Evolutionary conservation across 2,797 vertebrate species (phyloP).

Genomic region (Gymnoscopelus braueri): DNA sequence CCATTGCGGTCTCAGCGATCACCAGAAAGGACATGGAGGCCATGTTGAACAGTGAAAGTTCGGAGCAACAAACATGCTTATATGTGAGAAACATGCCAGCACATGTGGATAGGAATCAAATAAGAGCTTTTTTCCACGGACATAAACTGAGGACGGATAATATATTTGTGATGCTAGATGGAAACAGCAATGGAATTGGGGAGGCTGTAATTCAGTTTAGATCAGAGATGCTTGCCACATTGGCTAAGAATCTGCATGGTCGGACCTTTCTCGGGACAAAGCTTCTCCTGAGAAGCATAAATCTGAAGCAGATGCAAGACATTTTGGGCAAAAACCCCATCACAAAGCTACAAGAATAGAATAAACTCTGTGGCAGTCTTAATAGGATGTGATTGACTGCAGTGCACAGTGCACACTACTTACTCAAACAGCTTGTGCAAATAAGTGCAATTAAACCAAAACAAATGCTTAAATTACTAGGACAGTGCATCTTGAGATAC

Average conservation of each 20-base stretch:
- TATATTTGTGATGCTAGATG: slow-evolving; percentile 83
- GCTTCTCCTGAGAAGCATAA: slow-evolving; percentile 86
- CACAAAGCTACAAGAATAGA: neutral
- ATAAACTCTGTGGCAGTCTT: neutral
- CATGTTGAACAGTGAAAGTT: slow-evolving; percentile 57
- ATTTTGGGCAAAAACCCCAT: slow-evolving; percentile 43
- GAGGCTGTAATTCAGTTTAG: slow-evolving; percentile 88
- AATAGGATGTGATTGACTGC: neutral
- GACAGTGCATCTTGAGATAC: neutral
- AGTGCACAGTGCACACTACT: neutral
- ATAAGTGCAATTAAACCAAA: too few relatives aligned
- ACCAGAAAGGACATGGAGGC: slow-evolving; percentile 82
- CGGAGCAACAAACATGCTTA: slow-evolving; percentile 42
- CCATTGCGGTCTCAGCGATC: slow-evolving; percentile 84
- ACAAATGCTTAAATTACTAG: too few relatives aligned
- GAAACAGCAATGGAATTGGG: slow-evolving; percentile 82
- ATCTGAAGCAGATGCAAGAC: slow-evolving; percentile 82
- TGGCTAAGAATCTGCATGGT: slow-evolving; percentile 82
- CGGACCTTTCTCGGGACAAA: slow-evolving; percentile 81
- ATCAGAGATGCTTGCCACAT: slow-evolving; percentile 78
- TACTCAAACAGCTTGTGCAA: neutral
- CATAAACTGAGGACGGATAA: slow-evolving; percentile 77
- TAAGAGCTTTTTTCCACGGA: slow-evolving; percentile 82
- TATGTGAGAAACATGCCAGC: slow-evolving; percentile 86
- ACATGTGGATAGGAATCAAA: slow-evolving; percentile 82